Evolutionary conservation across 2,888 invertebrate genomes (phyloP), one percentile per base, ranked within the genome.

Genomic region (Saturnia japonica): DNA sequence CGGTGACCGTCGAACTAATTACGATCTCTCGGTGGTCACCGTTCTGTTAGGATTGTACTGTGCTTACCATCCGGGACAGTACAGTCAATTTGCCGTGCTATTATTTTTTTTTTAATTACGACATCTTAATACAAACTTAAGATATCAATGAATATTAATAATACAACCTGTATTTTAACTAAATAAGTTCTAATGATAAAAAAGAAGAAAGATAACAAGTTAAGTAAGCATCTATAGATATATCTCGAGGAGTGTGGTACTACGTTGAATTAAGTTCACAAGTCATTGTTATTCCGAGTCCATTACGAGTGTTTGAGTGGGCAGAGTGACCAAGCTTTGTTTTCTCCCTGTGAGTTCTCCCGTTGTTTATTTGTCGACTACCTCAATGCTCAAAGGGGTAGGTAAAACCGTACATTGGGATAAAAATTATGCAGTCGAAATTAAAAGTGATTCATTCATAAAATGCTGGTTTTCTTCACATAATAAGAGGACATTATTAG

Each of bases 301-400:
- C 68, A 70, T 72, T 70, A 73, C 57, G 67, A 71, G 68, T 70
- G 71, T 71, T 68, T 57, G 70, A 69, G 69, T 60, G 69, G 57
- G 57, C 57, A 28, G 67, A 72, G 72, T 72, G 72, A 68, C 70
- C 71, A 57, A 40, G 71, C 73, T 71, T 71, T 71, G 73, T 71
- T 70, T 68, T 67, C 69, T 45, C 68, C 43, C 66, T 34, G 57
- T 67, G 62, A 71, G 62, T 45, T 22, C 71, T 51, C 71, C 67
- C 51, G 54, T 68, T 72, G 68, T 68, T 72, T 72, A 68, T 70
- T 19, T n/a, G n/a, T 64, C 40, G n/a, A 64, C 64, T 40, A 9
- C 40, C n/a, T 64, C 40, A 22, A 40, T n/a, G n/a, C 9, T 64
- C 40, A 40, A n/a, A 64, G 64, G 40, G 64, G 8, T 19, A 34